phyloP scores from a whole-genome alignment of 2,797 vertebrate species.

The Chelmon rostratus region DNA sequence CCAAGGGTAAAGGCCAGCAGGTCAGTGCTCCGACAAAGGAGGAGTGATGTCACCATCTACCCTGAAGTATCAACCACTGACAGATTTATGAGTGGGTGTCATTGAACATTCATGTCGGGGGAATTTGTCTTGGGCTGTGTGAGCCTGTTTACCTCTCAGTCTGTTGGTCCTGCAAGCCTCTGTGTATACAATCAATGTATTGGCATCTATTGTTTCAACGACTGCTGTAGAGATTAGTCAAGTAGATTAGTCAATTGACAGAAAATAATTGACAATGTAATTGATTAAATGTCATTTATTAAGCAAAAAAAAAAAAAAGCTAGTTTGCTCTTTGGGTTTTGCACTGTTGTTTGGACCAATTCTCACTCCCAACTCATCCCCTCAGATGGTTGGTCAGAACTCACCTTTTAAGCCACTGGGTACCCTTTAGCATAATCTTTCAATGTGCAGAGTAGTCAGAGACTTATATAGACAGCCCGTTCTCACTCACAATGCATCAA shows the following conservation, averaged over 20 bases:
- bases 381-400: too few species aligned
- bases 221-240: not conserved
- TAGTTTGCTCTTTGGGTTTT: not conserved
- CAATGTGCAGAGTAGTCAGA: too few species aligned
- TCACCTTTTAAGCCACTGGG: too few species aligned
- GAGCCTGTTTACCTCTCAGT: not conserved
- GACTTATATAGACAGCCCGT: too few species aligned
- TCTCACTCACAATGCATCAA: too few species aligned
- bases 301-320: too few species aligned
- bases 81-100: conserved; percentile 33
- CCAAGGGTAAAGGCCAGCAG: conserved; percentile 48
- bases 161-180: not conserved
- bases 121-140: not conserved
- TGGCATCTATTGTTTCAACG: not conserved
- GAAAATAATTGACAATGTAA: not conserved
- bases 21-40: conserved; percentile 41
- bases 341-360: not conserved
- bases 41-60: conserved; percentile 55
- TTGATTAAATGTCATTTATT: not conserved
- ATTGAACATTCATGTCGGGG: not conserved
- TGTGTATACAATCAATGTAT: not conserved
- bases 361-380: too few species aligned
- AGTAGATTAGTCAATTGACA: not conserved
- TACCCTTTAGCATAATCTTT: too few species aligned
- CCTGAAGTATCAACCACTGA: conserved; percentile 16